Base-by-base conservation (phyloP, 2,888 invertebrate genomes). In the Unio pictorum region DNA sequence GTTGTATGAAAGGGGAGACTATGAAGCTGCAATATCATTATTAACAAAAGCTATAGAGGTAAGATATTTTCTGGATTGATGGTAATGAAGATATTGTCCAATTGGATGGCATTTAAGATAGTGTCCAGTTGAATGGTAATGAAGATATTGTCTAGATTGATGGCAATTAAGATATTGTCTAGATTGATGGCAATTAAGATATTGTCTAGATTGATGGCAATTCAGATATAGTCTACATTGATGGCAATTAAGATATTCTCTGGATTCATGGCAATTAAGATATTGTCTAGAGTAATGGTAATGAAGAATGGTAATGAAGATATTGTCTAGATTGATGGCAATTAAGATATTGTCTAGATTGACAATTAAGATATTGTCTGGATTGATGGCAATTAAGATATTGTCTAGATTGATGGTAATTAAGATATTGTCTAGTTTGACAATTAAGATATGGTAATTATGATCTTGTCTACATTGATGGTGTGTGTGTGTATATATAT, bases 1-100 rank as follows among this genome's bases (percentile, higher is more conserved):
- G 72, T 91, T 92, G 86, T 93, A 92, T 78, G 92, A 91, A 78
- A 91, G 87, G 87, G 92, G 90, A 0, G 93, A 94, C 85, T 91
- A 91, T 88, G 89, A 91, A 71, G 92, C 92, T 71, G 94, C 95
- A 2, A 93, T 96, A 92, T 91, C 92, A 62, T 87, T 93, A 63
- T 88, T 95, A n/a, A 92, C 93, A 7, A 92, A 92, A 82, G 89
- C 93, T 17, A 92, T 97, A 55, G 96, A 96, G 89, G 91, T 91
- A 83, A 81, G 76, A 73, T 28, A 20, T 62, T 67, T 23, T 26
- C 15, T 56, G 18, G 34, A 45, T 54, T 5, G 17, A 5, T 7
- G 55, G 20, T 26, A 61, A 30, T 28, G 18, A 28, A 26, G 61
- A 23, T 8, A 20, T 20, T 61, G 15, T 28, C 45, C 0, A 23